phyloP scores from a whole-genome alignment of 2,888 invertebrate genomes.

The Trichogramma evanescens region DNA sequence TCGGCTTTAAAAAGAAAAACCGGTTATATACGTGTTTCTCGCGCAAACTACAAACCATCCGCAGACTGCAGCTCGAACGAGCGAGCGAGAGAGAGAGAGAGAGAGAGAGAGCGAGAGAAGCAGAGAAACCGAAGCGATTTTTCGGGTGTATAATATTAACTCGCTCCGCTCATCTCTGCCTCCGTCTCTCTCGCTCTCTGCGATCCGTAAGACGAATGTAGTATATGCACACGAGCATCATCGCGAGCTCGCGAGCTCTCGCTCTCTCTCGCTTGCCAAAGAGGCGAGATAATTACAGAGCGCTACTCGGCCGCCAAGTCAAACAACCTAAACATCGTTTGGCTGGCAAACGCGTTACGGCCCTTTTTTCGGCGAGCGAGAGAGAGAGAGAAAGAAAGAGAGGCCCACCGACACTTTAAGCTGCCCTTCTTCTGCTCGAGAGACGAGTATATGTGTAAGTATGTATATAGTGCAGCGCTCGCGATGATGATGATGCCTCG shows the following conservation, averaged over 20 bases:
- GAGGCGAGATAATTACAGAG: constrained; percentile 47
- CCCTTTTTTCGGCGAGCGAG: too few relatives aligned
- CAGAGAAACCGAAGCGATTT: constrained; percentile 1
- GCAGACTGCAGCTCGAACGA: not conserved
- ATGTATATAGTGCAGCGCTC: too few relatives aligned
- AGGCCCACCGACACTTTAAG: too few relatives aligned
- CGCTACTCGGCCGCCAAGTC: constrained; percentile 44
- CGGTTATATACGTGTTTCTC: not conserved
- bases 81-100: constrained; percentile 4
- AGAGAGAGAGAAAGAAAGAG: too few relatives aligned
- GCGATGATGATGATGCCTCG: too few relatives aligned
- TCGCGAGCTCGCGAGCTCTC: not conserved
- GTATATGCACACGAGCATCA: not conserved
- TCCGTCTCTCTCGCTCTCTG: not conserved
- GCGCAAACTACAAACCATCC: not conserved
- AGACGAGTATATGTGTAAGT: too few relatives aligned
- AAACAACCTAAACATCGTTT: constrained; percentile 44
- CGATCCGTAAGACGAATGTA: too few relatives aligned
- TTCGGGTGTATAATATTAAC: too few relatives aligned
- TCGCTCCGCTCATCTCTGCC: not conserved
- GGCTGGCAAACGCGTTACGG: too few relatives aligned
- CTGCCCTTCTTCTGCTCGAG: too few relatives aligned
- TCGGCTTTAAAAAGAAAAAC: not conserved
- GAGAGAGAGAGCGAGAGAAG: constrained; percentile 1
- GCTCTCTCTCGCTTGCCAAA: not conserved